Conservation (phyloP, 2,797 vertebrate species). For the Pseudotriccus pelzelni region DNA sequence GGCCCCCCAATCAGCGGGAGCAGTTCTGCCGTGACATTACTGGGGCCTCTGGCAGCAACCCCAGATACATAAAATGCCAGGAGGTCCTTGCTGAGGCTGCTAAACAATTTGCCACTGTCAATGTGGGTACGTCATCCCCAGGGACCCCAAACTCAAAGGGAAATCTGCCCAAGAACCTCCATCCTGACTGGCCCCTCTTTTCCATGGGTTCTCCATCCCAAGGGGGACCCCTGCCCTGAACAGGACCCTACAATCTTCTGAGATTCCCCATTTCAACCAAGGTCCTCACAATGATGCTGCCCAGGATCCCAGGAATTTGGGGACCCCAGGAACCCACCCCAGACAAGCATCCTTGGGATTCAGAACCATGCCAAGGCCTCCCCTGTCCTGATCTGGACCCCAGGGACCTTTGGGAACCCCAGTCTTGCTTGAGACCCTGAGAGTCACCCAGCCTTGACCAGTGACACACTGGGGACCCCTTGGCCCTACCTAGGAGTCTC, state of each 20-base stretch:
- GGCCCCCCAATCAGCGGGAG: not conserved
- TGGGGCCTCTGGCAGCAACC: rapidly evolving
- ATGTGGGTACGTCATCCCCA: not conserved
- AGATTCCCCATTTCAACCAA: not conserved
- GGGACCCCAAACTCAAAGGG: not conserved
- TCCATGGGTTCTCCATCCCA: not conserved
- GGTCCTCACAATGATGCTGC: not conserved
- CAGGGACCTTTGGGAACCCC: not conserved
- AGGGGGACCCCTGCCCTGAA: not conserved
- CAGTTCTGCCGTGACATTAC: not conserved
- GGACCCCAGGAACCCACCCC: not conserved
- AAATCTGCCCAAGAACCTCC: not conserved
- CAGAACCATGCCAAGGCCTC: not conserved
- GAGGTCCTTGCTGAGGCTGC: not conserved
- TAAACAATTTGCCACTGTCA: not conserved
- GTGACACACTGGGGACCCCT: not conserved
- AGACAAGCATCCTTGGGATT: not conserved
- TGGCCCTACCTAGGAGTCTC: not conserved
- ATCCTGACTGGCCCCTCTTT: not conserved
- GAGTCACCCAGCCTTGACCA: not conserved
- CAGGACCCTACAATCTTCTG: not conserved
- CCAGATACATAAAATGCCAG: not conserved
- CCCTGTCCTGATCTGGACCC: not conserved
- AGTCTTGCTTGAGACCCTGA: not conserved
- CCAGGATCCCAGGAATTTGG: not conserved